Conservation (phyloP, 2,113 vertebrate genomes). For the human (Homo sapiens) region DNA sequence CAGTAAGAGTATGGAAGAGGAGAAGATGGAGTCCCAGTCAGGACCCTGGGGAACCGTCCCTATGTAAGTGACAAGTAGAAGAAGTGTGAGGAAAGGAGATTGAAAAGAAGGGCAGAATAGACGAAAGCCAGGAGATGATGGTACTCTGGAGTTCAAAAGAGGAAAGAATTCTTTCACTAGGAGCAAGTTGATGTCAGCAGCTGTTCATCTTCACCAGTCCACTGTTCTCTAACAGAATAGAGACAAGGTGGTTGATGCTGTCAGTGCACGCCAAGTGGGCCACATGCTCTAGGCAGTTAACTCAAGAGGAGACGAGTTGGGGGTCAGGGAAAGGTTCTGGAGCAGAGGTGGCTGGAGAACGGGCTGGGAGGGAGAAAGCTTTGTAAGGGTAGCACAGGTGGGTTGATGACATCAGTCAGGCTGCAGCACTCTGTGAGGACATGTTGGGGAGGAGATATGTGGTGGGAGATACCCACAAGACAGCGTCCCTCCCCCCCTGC, state of each 20-base stretch:
- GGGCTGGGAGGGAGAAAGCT: too few relatives aligned
- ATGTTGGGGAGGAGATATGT: not conserved
- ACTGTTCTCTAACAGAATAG: accelerated
- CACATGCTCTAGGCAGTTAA: not conserved
- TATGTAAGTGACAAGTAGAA: accelerated
- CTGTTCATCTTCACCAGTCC: too few relatives aligned
- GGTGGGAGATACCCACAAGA: not conserved
- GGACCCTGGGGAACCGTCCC: not conserved
- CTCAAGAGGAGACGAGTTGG: too few relatives aligned
- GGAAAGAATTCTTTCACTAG: accelerated
- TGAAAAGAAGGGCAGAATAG: accelerated
- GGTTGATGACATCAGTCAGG: not conserved
- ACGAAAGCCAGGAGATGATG: not conserved
- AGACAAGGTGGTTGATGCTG: accelerated
- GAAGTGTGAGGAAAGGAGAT: not conserved
- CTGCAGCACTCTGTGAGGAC: not conserved
- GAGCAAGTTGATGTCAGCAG: not conserved
- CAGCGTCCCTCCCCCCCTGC: accelerated
- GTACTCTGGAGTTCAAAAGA: accelerated
- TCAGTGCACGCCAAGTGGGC: too few relatives aligned
- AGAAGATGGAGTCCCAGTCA: accelerated
- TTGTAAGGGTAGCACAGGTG: too few relatives aligned
- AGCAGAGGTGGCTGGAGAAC: not conserved
- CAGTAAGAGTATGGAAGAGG: too few relatives aligned
- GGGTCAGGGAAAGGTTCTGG: not conserved